Evolutionary conservation across 2,113 vertebrate genomes (phyloP), one percentile per base, ranked within the genome.

Genomic region (Dicrurus megarhynchus): DNA sequence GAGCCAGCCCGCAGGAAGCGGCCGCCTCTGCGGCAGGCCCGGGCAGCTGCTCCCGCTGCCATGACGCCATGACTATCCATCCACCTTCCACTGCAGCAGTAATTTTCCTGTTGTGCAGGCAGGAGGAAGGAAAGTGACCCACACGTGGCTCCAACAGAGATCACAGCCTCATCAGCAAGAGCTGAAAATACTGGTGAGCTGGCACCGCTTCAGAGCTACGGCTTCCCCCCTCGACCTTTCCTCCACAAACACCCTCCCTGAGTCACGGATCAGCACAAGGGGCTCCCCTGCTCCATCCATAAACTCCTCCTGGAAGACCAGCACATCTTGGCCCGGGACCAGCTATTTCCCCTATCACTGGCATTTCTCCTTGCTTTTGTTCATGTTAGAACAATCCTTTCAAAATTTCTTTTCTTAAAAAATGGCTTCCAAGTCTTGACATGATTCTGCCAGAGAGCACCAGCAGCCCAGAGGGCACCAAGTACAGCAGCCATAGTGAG

Each of bases 1-100:
- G 20, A 53, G n/a, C 59, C 80, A 78, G 74, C 63, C 57, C 0
- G 0, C 26, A 56, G 90, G 90, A 79, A 68, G 57, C 1, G 0
- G n/a, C 85, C 0, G 1, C 42, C 61, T 20, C 76, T 0, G 0
- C 1, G 0, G 39, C 39, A 11, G 61, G 61, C 76, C 20, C 0
- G 0, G 57, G 77, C 65, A 68, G 63, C 49, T 49, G 42, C 68
- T 74, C 32, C 70, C 0, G 0, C 42, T 50, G 55, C 83, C 64
- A 7, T 7, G 11, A 50, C 32, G 55, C 83, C 64, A 7, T 7
- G 11, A 50, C 32, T 24, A 11, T n/a, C 65, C 91, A 37, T 55
- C 83, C 73, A 55, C 10, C 15, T 60, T 47, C 68, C 30, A 12
- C 28, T 59, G 39, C 76, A 37, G 80, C 80, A 44, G 52, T 13